Percentiles rank a stretch among this genome's conserved stretches.
Evolutionary conservation across 2,888 invertebrate genomes (phyloP).

Genomic region (Chrysodeixis includens): DNA sequence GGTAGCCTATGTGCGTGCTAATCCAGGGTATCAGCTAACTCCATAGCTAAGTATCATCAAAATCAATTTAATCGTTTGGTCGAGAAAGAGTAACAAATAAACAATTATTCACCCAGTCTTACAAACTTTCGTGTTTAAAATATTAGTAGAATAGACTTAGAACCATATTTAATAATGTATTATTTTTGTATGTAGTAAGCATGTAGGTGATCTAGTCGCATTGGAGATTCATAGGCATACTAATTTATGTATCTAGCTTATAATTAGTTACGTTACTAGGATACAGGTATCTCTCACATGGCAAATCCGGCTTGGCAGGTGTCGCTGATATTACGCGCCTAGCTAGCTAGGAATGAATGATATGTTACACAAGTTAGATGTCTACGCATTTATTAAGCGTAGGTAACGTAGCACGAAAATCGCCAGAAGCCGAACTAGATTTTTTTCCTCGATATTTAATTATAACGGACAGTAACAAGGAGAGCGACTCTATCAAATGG

Average conservation of each 20-base stretch:
- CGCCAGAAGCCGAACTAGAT: not conserved
- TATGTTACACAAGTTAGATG: not conserved
- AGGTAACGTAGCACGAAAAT: not conserved
- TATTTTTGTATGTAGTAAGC: not conserved
- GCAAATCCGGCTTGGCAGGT: not conserved
- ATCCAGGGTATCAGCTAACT: too few species aligned
- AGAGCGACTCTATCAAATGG: slow-evolving; percentile 48
- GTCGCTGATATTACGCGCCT: not conserved
- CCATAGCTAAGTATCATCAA: too few species aligned
- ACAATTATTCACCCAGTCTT: too few species aligned
- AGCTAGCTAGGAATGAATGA: not conserved
- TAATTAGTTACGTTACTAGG: not conserved
- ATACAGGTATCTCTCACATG: not conserved
- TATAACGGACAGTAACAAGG: slow-evolving; percentile 44
- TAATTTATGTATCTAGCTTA: not conserved
- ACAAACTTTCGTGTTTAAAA: too few species aligned
- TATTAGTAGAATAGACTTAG: too few species aligned
- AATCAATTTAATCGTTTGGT: too few species aligned
- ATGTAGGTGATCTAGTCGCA: not conserved
- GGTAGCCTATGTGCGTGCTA: too few species aligned
- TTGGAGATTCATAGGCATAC: not conserved
- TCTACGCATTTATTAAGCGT: not conserved
- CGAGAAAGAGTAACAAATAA: too few species aligned
- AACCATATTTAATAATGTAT: too few species aligned
- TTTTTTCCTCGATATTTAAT: slow-evolving; percentile 25